Evolutionary conservation across 2,113 vertebrate genomes (phyloP).

Genomic region (Ornithorhynchus anatinus): DNA sequence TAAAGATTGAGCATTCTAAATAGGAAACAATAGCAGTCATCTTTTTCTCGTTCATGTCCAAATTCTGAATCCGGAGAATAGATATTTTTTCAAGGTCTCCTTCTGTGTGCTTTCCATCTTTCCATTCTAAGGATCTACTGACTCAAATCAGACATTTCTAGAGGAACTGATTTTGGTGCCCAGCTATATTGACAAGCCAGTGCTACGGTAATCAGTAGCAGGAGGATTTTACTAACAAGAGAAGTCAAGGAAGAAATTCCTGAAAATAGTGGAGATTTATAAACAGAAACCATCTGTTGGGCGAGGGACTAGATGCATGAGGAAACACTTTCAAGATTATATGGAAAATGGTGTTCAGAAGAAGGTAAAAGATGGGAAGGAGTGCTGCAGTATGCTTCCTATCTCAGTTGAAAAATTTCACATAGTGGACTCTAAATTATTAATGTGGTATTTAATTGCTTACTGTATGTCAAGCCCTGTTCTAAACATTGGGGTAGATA

Average conservation of each 20-base stretch:
- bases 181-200: not conserved
- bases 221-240: slow-evolving; percentile 30
- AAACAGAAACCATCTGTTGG: slow-evolving; percentile 66
- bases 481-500: too few species aligned
- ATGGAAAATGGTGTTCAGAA: not conserved
- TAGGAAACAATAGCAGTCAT: too few species aligned
- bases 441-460: too few species aligned
- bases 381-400: not conserved
- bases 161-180: not conserved
- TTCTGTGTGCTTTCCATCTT: slow-evolving; percentile 1
- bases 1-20: too few species aligned
- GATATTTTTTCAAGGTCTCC: not conserved
- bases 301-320: slow-evolving; percentile 39
- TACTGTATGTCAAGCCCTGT: too few species aligned
- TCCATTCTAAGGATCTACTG: not conserved
- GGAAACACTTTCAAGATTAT: slow-evolving; percentile 54
- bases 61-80: too few species aligned
- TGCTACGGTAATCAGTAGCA: slow-evolving; percentile 13
- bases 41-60: too few species aligned
- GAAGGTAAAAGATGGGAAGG: slow-evolving; percentile 20
- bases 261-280: slow-evolving; percentile 59
- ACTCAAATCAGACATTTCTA: not conserved
- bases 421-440: not conserved
- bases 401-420: slow-evolving; percentile 8
- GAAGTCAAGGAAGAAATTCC: slow-evolving; percentile 66